Conservation (phyloP, 1,140 invertebrate genomes). For the Argopecten irradians region DNA sequence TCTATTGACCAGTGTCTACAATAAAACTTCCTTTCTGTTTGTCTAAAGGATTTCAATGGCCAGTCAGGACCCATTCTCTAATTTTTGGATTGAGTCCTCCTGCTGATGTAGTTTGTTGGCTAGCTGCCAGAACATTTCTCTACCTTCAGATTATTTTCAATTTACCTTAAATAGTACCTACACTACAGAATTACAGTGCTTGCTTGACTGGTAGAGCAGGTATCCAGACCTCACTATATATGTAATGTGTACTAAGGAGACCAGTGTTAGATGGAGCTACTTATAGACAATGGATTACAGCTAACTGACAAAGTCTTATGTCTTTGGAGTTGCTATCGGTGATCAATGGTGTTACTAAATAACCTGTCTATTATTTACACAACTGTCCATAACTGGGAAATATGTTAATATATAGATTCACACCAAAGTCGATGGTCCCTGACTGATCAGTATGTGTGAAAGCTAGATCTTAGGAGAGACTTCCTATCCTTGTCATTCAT, state of each 20-base stretch:
- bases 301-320: no score
- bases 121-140: not conserved
- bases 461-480: no score
- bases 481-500: no score
- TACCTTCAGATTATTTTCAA: not conserved
- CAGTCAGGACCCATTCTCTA: not conserved
- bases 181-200: not conserved
- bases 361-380: no score
- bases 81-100: not conserved
- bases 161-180: not conserved
- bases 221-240: not conserved
- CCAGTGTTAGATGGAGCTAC: not conserved
- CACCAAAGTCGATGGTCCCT: no score
- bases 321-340: not conserved
- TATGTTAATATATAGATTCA: not conserved
- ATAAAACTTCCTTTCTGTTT: no score
- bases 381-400: not conserved
- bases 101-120: not conserved
- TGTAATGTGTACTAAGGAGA: not conserved
- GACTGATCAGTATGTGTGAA: no score
- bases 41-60: not conserved
- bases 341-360: not conserved
- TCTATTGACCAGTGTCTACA: no score
- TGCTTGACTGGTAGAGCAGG: not conserved
- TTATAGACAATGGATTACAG: not conserved